Conservation (phyloP, 2,797 vertebrate genomes). For the Pristis pectinata region DNA sequence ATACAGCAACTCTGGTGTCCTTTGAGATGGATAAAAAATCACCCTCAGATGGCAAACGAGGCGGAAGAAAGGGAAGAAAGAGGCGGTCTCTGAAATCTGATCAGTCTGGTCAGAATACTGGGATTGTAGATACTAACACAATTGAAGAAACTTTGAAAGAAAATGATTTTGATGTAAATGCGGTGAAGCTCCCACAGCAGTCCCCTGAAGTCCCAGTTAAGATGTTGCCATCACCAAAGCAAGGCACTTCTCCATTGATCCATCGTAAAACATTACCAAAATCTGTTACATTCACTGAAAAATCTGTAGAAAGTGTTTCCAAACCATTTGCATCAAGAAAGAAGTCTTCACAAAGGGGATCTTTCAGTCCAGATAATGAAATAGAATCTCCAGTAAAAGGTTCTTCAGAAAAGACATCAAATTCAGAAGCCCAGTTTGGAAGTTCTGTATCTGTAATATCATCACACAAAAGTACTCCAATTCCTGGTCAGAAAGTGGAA, state of each 20-base stretch:
- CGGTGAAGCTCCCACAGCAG: not conserved
- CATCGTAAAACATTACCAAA: not conserved
- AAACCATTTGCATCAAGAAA: not conserved
- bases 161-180: not conserved
- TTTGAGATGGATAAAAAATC: not conserved
- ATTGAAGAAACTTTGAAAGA: not conserved
- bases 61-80: not conserved
- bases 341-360: not conserved
- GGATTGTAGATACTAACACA: not conserved
- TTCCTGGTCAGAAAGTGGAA: not conserved
- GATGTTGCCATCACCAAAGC: not conserved
- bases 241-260: not conserved
- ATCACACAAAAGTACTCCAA: not conserved
- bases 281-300: not conserved
- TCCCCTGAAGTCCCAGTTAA: not conserved
- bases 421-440: not conserved
- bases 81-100: slow-evolving; percentile 1
- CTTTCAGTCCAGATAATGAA: not conserved
- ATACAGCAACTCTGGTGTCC: not conserved
- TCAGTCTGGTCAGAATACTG: not conserved
- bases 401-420: not conserved
- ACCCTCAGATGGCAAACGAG: not conserved
- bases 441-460: not conserved
- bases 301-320: not conserved
- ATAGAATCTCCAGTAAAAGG: not conserved